A percentile compares a stretch with the other conserved stretches of the same genome.
Evolutionary conservation across 1,140 invertebrate genomes (phyloP).

Genomic region (Drosophila pseudoobscura): DNA sequence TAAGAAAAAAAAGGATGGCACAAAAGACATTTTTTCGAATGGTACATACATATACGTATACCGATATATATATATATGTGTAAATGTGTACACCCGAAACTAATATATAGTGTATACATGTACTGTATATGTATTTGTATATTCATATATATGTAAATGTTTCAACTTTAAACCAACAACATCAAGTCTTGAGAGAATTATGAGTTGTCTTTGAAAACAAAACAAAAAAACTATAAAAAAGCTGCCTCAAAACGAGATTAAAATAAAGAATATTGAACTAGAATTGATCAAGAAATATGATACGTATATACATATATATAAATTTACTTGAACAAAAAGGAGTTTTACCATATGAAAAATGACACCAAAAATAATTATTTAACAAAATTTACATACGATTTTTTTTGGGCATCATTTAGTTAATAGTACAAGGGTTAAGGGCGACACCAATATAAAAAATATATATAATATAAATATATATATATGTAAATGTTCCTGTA

Average conservation of each 20-base stretch:
- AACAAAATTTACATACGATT: slow-evolving; percentile 36
- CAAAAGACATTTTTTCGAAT: slow-evolving; percentile 36
- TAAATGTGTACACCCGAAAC: background rate
- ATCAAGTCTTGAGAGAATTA: slow-evolving; percentile 28
- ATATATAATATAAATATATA: slow-evolving; percentile 9
- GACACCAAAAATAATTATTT: slow-evolving; percentile 46
- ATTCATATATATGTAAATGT: too few relatives aligned
- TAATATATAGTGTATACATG: too few relatives aligned
- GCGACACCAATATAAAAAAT: slow-evolving; percentile 26
- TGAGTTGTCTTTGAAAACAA: slow-evolving; percentile 38
- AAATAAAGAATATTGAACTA: slow-evolving; percentile 31
- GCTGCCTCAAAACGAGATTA: slow-evolving; percentile 31
- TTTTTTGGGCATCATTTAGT: slow-evolving; percentile 52
- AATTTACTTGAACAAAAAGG: slow-evolving; percentile 37
- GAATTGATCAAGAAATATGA: slow-evolving; percentile 44
- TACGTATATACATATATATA: slow-evolving; percentile 33
- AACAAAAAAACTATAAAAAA: slow-evolving; percentile 32
- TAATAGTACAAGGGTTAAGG: slow-evolving; percentile 60
- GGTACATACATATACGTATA: slow-evolving; percentile 23
- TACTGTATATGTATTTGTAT: too few relatives aligned
- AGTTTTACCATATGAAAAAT: slow-evolving; percentile 46
- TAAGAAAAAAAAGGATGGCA: slow-evolving; percentile 29
- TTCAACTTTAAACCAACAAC: too few relatives aligned
- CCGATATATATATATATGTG: slow-evolving; percentile 4
- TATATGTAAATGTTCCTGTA: slow-evolving; percentile 46